Evolutionary conservation across 1,140 invertebrate genomes (phyloP), one percentile per base, ranked within the genome.

Genomic region (Drosophila bocqueti): DNA sequence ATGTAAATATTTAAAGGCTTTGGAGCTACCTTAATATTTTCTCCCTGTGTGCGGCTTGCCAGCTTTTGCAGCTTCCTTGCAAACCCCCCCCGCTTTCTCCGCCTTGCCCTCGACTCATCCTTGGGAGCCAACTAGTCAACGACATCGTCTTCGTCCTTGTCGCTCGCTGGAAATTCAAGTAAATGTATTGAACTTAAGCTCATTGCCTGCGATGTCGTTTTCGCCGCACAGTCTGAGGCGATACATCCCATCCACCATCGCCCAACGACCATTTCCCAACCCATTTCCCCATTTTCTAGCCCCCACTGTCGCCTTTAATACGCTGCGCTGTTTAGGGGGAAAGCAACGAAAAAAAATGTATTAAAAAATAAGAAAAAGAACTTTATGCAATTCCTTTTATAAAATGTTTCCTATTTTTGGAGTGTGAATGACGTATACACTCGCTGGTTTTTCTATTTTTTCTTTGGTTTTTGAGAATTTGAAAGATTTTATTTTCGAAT

Each of bases 161-260:
- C 78, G 74, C 81, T 81, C 40, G 72, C 68, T 87, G 68, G 40
- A 87, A 81, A 87, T 89, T 87, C 84, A 90, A 89, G 85, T 90
- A 89, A 89, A 89, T 89, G 85, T 89, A 90, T 89, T 89, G 85
- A 89, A 89, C 85, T 90, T 89, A 89, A 89, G 85, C 85, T 89
- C 85, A 89, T 89, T 89, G 85, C 84, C 72, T 80, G 83, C 84
- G 72, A 72, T 83, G 82, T 84, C 82, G 77, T 71, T 71, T 67
- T 74, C 61, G 71, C 74, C 72, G 72, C 55, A 77, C 63, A 43
- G 75, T 77, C 74, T 50, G 45, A 73, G 18, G 55, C 69, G 67
- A 73, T 73, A 73, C 67, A 73, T 47, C 69, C 69, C 69, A 68
- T 69, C 38, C 42, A 31, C 49, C 36, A 29, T 29, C 38, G 7